A percentile compares a stretch with the other conserved stretches of the same genome.
Conservation (phyloP, 2,888 invertebrate genomes). For the Sinelater perroti region DNA sequence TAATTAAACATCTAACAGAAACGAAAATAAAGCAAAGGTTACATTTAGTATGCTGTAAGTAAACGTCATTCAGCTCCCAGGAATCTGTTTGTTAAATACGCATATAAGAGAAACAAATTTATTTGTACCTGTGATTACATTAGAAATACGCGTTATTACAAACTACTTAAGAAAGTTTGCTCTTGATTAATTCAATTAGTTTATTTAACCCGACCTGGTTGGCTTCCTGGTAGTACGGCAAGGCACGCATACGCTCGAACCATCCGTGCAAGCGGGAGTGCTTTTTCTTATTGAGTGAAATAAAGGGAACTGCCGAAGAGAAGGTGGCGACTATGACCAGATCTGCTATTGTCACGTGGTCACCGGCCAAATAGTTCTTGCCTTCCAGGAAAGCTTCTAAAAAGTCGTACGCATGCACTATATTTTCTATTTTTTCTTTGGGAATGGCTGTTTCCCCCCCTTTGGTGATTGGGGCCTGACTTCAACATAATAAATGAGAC, state of each 20-base stretch:
- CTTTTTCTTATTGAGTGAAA: constrained; percentile 47
- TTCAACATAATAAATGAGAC: too few relatives aligned
- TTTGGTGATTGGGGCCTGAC: too few relatives aligned
- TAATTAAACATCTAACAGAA: too few relatives aligned
- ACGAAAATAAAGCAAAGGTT: too few relatives aligned
- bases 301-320: constrained; percentile 49
- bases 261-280: constrained; percentile 47
- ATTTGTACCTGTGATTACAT: too few relatives aligned
- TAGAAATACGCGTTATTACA: too few relatives aligned
- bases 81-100: too few relatives aligned
- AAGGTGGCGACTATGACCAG: constrained; percentile 58
- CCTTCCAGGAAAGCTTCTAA: constrained; percentile 62
- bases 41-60: too few relatives aligned
- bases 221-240: constrained; percentile 46
- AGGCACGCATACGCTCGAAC: constrained; percentile 49
- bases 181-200: neutral
- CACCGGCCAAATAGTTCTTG: constrained; percentile 63
- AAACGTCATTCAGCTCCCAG: too few relatives aligned
- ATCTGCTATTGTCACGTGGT: constrained; percentile 66
- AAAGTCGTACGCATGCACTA: constrained; percentile 59
- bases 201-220: constrained; percentile 30
- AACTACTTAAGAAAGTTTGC: too few relatives aligned
- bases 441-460: constrained; percentile 2
- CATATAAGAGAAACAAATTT: too few relatives aligned
- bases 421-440: neutral